Conservation (phyloP, 1,140 invertebrate genomes). For the Aethina tumida region DNA sequence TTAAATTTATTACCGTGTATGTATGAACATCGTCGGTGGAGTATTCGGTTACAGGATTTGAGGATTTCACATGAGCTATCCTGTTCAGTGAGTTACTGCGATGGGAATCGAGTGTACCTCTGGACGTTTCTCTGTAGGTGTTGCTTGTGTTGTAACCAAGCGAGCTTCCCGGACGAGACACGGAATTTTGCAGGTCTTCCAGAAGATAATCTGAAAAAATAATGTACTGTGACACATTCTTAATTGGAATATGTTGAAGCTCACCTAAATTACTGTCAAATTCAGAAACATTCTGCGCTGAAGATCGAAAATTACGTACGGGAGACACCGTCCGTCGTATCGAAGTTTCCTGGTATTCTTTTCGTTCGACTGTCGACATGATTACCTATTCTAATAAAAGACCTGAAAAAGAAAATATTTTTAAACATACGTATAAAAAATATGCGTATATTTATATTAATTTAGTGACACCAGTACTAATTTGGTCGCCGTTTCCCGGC, state of each 20-base stretch:
- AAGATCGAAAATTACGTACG: slow-evolving; percentile 18
- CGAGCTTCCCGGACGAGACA: slow-evolving; percentile 30
- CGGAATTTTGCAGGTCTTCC: slow-evolving; percentile 34
- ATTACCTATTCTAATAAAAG: no score
- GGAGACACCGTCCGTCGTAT: slow-evolving; percentile 28
- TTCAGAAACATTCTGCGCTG: slow-evolving; percentile 27
- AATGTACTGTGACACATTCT: background rate
- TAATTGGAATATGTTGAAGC: background rate
- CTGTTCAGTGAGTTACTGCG: slow-evolving; percentile 27
- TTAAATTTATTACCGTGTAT: slow-evolving; percentile 30
- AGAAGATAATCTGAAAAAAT: slow-evolving; percentile 28
- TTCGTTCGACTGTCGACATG: slow-evolving; percentile 31
- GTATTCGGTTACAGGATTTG: slow-evolving; percentile 32
- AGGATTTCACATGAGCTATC: slow-evolving; percentile 23
- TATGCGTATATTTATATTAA: no score
- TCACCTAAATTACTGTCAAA: slow-evolving; percentile 34
- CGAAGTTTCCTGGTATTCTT: slow-evolving; percentile 31
- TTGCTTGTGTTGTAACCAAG: slow-evolving; percentile 18
- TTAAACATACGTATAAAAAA: no score
- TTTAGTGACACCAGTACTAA: no score
- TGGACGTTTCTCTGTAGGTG: slow-evolving; percentile 17
- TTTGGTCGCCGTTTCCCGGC: no score
- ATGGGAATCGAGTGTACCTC: slow-evolving; percentile 14
- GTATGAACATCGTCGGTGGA: slow-evolving; percentile 31
- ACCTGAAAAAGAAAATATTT: no score